Base-by-base conservation (phyloP, 1,140 invertebrate genomes). In the Andrena cerasifolii region DNA sequence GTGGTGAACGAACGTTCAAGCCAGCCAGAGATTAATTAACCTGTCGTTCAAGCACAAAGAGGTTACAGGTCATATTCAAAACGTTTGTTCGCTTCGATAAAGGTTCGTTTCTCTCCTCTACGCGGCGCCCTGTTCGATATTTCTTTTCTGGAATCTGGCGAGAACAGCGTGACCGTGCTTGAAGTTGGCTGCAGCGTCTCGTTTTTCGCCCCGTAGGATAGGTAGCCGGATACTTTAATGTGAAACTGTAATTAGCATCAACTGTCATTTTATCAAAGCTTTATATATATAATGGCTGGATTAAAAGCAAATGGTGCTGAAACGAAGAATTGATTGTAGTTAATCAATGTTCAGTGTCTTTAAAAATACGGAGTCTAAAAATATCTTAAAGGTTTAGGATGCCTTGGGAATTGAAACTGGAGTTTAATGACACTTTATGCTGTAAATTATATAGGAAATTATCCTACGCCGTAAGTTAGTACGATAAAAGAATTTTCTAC, bases 21-120 rank as follows among this genome's bases (percentile, higher is more conserved):
- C 26, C 43, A 68, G 43, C 51, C 53, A 56, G 63, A 47, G 63
- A 67, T 76, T 76, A 76, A 76, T 76, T 76, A 76, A 76, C 36
- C 73, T 76, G 73, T 76, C 73, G 53, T 76, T 76, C 63, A 33
- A 7, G n/a, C 36, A 68, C 53, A 68, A 67, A 75, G 53, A 67
- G 51, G 66, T 76, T 68, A 33, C 63, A 49, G 53, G 28, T 58
- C 51, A 58, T 49, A 68, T 76, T 76, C 53, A 47, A 59, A 76
- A 68, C 63, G 73, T 58, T 36, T 36, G 63, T 56, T 2, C 40
- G 28, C 40, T 67, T 67, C 62, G 51, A 75, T 67, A 33, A 58
- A 31, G 36, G 8, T 54, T 33, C 26, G 33, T 31, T 33, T 66
- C 33, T 24, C 51, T 7, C 4, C 24, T 14, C 24, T n/a, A 16